A percentile compares a stretch with the other conserved stretches of the same genome.
These are phyloP conservation scores for Papilio aristodemus DNA, from an alignment of 1,140 invertebrate species.

Conservation along the genomic window DNA sequence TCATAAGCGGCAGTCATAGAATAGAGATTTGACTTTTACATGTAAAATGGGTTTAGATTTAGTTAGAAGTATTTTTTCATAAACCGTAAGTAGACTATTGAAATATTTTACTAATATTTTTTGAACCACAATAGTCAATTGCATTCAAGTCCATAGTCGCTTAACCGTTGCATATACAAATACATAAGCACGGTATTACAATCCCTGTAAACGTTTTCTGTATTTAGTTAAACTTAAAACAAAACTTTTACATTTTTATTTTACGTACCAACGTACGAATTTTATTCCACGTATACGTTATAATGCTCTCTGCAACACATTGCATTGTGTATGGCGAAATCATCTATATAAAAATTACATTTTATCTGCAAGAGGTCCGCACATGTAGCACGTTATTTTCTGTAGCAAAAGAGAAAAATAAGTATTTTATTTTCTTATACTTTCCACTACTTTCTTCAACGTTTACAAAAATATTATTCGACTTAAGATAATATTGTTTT, in stretches of 20 bases:
- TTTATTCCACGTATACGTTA: background rate
- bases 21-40: background rate
- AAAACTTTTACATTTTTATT: background rate
- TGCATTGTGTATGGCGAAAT: slow-evolving; percentile 28
- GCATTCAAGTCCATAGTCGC: too few species aligned
- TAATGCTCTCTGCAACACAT: slow-evolving; percentile 21
- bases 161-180: background rate
- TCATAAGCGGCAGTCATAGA: background rate
- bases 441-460: background rate
- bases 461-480: slow-evolving; percentile 11
- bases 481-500: background rate
- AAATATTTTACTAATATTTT: too few species aligned
- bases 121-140: too few species aligned
- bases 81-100: too few species aligned
- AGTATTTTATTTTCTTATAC: slow-evolving; percentile 14
- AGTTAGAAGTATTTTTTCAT: background rate
- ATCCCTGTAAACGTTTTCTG: background rate
- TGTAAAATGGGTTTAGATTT: background rate
- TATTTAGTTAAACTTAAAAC: background rate
- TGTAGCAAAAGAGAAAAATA: slow-evolving; percentile 9
- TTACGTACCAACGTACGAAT: slow-evolving; percentile 5
- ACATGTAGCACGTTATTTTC: slow-evolving; percentile 28
- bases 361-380: slow-evolving; percentile 18
- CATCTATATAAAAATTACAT: slow-evolving; percentile 33
- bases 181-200: background rate